Percentiles rank a stretch among this genome's conserved stretches.
Evolutionary conservation across 2,113 vertebrate species (phyloP).

Genomic region (Dicaeum eximium): DNA sequence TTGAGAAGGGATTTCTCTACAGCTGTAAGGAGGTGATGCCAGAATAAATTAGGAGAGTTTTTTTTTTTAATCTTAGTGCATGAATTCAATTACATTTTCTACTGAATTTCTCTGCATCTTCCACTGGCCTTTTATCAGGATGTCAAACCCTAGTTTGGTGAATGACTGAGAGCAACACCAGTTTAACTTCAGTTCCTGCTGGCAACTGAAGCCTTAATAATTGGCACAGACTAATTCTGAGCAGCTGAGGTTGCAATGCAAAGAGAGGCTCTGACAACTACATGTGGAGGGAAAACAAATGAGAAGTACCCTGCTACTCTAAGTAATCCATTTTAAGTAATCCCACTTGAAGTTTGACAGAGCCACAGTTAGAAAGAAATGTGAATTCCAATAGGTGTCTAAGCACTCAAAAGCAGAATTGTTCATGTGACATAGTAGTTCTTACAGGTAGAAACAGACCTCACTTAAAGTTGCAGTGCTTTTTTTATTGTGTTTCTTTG

Average conservation of each 20-base stretch:
- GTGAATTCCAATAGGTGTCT: slow-evolving; percentile 12
- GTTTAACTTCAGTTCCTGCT: neutral
- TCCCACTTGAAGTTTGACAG: slow-evolving; percentile 2
- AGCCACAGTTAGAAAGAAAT: neutral
- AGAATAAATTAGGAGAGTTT: neutral
- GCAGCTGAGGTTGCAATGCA: neutral
- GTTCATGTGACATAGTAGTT: neutral
- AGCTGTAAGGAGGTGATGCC: neutral
- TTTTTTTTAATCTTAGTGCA: neutral
- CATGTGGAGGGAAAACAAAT: slow-evolving; percentile 3
- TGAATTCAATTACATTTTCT: neutral
- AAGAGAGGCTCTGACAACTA: neutral
- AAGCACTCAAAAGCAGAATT: slow-evolving; percentile 34
- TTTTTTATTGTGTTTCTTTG: neutral
- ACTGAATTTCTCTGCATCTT: neutral
- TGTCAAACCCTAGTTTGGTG: neutral
- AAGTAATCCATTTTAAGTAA: slow-evolving; percentile 3
- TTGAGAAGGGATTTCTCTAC: neutral
- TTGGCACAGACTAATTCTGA: slow-evolving; percentile 14
- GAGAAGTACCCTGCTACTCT: neutral
- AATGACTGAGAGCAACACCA: neutral
- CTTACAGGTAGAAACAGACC: slow-evolving; percentile 7
- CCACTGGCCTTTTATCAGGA: neutral
- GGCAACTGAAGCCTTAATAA: slow-evolving; percentile 2
- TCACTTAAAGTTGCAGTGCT: neutral